phyloP scores from a whole-genome alignment of 1,140 invertebrate species.

The Leptinotarsa texana region DNA sequence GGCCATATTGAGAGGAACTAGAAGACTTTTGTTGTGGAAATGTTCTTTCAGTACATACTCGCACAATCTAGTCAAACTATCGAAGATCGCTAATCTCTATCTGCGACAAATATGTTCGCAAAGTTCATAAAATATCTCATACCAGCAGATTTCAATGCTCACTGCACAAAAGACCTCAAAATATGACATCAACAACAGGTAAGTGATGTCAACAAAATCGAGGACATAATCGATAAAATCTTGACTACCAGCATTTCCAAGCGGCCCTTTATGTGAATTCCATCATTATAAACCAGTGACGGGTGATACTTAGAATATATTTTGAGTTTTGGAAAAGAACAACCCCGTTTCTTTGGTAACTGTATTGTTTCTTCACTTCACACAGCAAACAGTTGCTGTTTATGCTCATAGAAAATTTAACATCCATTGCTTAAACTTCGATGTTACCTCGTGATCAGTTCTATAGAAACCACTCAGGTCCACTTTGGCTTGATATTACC shows the following conservation, averaged over 20 bases:
- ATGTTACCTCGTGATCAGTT: no score
- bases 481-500: no score
- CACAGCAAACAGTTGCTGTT: no score
- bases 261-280: neutral
- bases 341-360: no score
- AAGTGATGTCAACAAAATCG: constrained; percentile 24
- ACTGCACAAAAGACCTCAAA: constrained; percentile 13
- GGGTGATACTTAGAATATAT: neutral
- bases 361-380: no score
- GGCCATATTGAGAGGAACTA: no score
- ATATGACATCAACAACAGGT: constrained; percentile 19
- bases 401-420: no score
- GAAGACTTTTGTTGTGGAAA: no score
- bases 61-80: neutral
- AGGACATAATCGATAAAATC: constrained; percentile 24
- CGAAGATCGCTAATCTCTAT: neutral
- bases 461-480: no score
- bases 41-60: neutral
- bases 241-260: constrained; percentile 23
- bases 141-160: neutral
- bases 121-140: neutral
- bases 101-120: neutral
- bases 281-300: constrained; percentile 11
- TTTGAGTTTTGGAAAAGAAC: no score
- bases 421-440: no score